A percentile compares a stretch with the other conserved stretches of the same genome.
phyloP scores from a whole-genome alignment of 2,113 vertebrate species.

The Vombatus ursinus region DNA sequence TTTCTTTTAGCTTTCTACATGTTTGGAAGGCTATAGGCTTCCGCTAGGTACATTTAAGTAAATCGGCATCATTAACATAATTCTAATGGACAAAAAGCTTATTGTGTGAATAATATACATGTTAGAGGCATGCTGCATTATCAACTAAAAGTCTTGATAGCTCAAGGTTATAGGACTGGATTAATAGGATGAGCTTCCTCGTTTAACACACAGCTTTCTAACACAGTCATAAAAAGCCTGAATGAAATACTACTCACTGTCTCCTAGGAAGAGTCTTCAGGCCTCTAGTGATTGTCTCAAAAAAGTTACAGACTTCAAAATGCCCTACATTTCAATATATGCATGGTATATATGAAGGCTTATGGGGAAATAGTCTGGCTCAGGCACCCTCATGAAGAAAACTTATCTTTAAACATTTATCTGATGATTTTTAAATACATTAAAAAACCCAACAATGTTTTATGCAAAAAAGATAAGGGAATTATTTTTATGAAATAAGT shows the following conservation, averaged over 20 bases:
- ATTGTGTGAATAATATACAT: conserved; percentile 61
- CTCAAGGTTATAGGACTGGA: conserved; percentile 82
- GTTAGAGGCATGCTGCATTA: conserved; percentile 60
- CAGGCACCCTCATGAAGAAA: conserved; percentile 67
- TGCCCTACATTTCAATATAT: conserved; percentile 65
- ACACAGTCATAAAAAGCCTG: conserved; percentile 74
- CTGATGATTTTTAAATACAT: conserved; percentile 71
- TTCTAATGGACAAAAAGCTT: conserved; percentile 62
- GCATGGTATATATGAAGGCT: conserved; percentile 66
- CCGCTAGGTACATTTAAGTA: conserved; percentile 26
- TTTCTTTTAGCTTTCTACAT: neutral
- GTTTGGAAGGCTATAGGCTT: conserved; percentile 25
- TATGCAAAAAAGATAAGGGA: conserved; percentile 70
- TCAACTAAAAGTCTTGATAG: conserved; percentile 71
- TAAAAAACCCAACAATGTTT: conserved; percentile 65
- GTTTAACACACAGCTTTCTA: conserved; percentile 78
- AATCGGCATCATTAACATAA: conserved; percentile 47
- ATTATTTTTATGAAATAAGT: conserved; percentile 76
- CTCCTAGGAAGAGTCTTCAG: conserved; percentile 67
- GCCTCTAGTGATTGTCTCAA: conserved; percentile 76
- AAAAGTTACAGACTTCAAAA: conserved; percentile 78
- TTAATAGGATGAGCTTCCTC: conserved; percentile 80
- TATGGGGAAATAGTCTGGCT: conserved; percentile 65
- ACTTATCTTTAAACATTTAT: conserved; percentile 78
- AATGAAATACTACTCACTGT: conserved; percentile 78